Evolutionary conservation across 2,113 vertebrate genomes (phyloP).

Genomic region (Mirounga angustirostris): DNA sequence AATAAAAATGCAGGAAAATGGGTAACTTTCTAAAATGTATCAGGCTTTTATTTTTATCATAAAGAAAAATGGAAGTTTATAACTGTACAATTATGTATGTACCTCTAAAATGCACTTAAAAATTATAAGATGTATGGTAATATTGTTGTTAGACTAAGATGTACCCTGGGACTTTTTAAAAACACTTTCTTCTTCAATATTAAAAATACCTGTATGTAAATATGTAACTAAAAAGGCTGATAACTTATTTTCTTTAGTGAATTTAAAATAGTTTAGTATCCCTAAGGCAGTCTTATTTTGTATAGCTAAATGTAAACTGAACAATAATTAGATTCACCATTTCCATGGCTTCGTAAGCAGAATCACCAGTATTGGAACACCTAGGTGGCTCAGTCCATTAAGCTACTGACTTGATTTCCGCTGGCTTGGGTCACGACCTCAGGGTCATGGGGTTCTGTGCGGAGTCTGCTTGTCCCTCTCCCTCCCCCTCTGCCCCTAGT

Average conservation of each 20-base stretch:
- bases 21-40: background rate
- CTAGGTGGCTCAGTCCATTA: background rate
- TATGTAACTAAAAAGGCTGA: background rate
- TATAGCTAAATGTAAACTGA: background rate
- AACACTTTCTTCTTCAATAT: background rate
- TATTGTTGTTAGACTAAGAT: background rate
- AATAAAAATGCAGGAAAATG: background rate
- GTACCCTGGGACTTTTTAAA: background rate
- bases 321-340: background rate
- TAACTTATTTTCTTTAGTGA: background rate
- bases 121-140: background rate
- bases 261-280: background rate
- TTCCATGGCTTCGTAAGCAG: background rate
- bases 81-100: background rate
- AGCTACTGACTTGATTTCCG: background rate
- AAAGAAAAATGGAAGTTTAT: background rate
- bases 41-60: background rate
- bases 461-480: background rate
- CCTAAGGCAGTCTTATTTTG: background rate
- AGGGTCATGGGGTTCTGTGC: background rate
- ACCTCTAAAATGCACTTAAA: background rate
- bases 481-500: background rate
- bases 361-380: background rate
- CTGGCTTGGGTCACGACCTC: background rate
- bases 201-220: constrained; percentile 23